A percentile compares a stretch with the other conserved stretches of the same genome.
phyloP scores from a whole-genome alignment of 2,113 vertebrate genomes.

The Tautogolabrus adspersus region DNA sequence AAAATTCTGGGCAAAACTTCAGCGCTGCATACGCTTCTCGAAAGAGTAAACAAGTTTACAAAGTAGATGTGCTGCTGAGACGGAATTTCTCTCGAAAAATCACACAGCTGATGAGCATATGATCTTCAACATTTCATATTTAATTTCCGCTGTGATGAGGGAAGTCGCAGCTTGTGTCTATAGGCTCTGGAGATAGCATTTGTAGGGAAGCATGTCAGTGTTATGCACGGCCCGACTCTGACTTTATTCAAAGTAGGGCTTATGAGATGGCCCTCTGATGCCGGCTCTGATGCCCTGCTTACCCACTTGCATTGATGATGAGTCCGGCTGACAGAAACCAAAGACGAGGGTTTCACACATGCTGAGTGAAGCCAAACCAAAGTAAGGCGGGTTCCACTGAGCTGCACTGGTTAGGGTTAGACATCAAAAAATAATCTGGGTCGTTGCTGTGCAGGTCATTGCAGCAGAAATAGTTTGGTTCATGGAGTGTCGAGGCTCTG shows the following conservation, averaged over 20 bases:
- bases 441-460: slow-evolving; percentile 52
- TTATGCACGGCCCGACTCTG: slow-evolving; percentile 41
- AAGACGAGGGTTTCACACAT: slow-evolving; percentile 66
- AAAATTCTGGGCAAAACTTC: slow-evolving; percentile 35
- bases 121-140: slow-evolving; percentile 3
- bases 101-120: not conserved
- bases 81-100: slow-evolving; percentile 11
- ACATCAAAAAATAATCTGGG: slow-evolving; percentile 69
- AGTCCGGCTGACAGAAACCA: slow-evolving; percentile 64
- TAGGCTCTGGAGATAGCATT: slow-evolving; percentile 6
- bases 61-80: slow-evolving; percentile 22
- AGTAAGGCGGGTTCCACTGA: slow-evolving; percentile 49
- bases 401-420: slow-evolving; percentile 62
- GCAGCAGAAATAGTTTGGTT: slow-evolving; percentile 63
- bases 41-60: slow-evolving; percentile 70
- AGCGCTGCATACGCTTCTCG: slow-evolving; percentile 13
- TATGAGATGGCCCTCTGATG: slow-evolving; percentile 53
- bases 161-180: slow-evolving; percentile 6
- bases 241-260: slow-evolving; percentile 40
- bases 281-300: slow-evolving; percentile 43
- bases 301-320: slow-evolving; percentile 70
- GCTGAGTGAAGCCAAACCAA: slow-evolving; percentile 75
- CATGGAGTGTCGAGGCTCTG: slow-evolving; percentile 41
- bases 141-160: not conserved
- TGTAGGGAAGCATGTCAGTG: slow-evolving; percentile 65